Base-by-base conservation (phyloP, 1,140 invertebrate genomes). In the Lordiphosa clarofinis region DNA sequence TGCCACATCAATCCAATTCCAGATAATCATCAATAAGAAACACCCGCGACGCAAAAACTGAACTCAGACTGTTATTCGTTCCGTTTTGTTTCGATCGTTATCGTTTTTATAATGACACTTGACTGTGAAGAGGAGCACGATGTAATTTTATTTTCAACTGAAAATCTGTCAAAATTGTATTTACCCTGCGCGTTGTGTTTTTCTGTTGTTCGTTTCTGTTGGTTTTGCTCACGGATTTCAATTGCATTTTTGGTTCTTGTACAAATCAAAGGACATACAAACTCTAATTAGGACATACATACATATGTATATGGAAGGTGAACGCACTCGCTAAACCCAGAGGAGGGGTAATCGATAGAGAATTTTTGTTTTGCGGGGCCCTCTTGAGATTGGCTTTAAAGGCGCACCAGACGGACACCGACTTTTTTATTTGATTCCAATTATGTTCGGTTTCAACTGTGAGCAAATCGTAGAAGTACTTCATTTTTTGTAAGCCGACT, bases 71-170 rank as follows among this genome's bases (percentile, higher is more conserved):
- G 33, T 35, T 59, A 50, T 70, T 15, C 36, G 50, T 68, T 66
- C 9, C 40, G 35, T 56, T 74, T 67, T 54, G 10, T 64, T 69
- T 63, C 49, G 44, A 67, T 56, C 54, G 39, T 40, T 67, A 24
- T 54, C 42, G 43, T 61, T 72, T 56, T 60, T 24, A 56, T 36
- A 79, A 87, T 87, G 86, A 87, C 86, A 68, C 86, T 87, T 61
- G 86, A 87, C 64, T 87, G 86, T 87, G 86, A 87, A 69, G 63
- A 81, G 75, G 79, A 87, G 60, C 66, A 87, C 58, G 86, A 87
- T 87, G 86, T 87, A 87, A 87, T 87, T 87, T 61, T 63, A 46
- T 65, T 69, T 57, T 48, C 35, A 35, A 62, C 67, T 73, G 7
- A 59, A 31, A 57, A 50, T 56, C 43, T 55, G 12, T 56, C 37